Evolutionary conservation across 2,797 vertebrate species (phyloP), one percentile per base, ranked within the genome.

Genomic region (Odontamblyopus lacepedii): DNA sequence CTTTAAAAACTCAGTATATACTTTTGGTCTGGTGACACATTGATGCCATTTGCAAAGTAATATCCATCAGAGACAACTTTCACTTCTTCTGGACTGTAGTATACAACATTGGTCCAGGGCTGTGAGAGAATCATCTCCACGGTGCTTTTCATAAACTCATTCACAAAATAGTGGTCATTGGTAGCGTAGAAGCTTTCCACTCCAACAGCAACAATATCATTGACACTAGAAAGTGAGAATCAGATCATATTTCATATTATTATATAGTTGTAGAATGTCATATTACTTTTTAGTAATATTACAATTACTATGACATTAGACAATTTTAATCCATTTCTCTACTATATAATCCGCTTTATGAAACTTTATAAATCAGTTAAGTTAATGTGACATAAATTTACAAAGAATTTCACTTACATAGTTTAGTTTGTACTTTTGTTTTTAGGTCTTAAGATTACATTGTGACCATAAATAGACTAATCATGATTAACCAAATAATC

Each of bases 131-230:
- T 0, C 2, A 71, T 0, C 83, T 96, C 96, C 74, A 96, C 2
- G 0, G 38, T 0, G 6, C 0, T 0, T 70, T 72, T 71, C 26
- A 96, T 35, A 73, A 76, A 2, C 2, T 35, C 8, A 18, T 83
- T 69, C 0, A 8, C 67, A 78, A 94, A 97, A 89, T 97, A 98
- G 82, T 90, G 94, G 75, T 98, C 97, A 53, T 97, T 97, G 76
- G 96, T 97, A 72, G 95, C 96, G 70, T 97, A 98, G 88, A 99
- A 99, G 77, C 92, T 91, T 1, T 98, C 96, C 12, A 90, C 85
- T 73, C 95, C 95, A 2, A 97, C 30, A 38, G 95, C 96, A 32
- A 97, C 89, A 44, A 99, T 82, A 72, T 99, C 96, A 76, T 99
- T 99, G 68, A 97, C 89, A 71, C 98, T 99, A 75, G 72, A 48